phyloP scores from a whole-genome alignment of 2,888 invertebrate species.

The Coecobrya sp. region DNA sequence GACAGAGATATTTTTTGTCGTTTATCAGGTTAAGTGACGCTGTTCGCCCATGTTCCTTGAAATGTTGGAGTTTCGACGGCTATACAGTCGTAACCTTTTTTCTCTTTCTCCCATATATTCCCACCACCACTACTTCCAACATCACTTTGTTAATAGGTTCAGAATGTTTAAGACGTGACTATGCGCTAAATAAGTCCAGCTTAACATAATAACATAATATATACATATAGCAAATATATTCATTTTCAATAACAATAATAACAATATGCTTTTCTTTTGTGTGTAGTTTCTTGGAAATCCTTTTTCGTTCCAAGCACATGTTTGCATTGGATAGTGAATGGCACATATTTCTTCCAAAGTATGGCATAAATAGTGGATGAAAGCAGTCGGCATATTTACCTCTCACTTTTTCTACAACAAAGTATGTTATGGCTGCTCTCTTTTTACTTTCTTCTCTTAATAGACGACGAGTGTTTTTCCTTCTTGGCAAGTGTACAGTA shows the following conservation, averaged over 20 bases:
- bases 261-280: slow-evolving; percentile 28
- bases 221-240: neutral
- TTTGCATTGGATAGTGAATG: slow-evolving; percentile 47
- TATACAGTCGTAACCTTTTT: neutral
- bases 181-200: neutral
- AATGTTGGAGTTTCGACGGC: neutral
- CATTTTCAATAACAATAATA: slow-evolving; percentile 33
- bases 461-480: slow-evolving; percentile 69
- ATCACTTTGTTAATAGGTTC: slow-evolving; percentile 20
- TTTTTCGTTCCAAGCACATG: slow-evolving; percentile 36
- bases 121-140: neutral
- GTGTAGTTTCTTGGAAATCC: neutral
- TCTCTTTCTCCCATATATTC: neutral
- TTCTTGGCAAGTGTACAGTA: slow-evolving; percentile 72
- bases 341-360: slow-evolving; percentile 75
- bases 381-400: slow-evolving; percentile 80
- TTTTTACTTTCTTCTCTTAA: slow-evolving; percentile 63
- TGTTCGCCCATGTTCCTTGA: neutral
- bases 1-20: slow-evolving; percentile 9
- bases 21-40: slow-evolving; percentile 46
- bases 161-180: slow-evolving; percentile 31
- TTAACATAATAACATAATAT: neutral
- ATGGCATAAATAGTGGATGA: slow-evolving; percentile 76
- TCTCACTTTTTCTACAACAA: slow-evolving; percentile 67
- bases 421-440: slow-evolving; percentile 57